phyloP scores from a whole-genome alignment of 2,797 vertebrate species.

The Pangasius larnaudii region DNA sequence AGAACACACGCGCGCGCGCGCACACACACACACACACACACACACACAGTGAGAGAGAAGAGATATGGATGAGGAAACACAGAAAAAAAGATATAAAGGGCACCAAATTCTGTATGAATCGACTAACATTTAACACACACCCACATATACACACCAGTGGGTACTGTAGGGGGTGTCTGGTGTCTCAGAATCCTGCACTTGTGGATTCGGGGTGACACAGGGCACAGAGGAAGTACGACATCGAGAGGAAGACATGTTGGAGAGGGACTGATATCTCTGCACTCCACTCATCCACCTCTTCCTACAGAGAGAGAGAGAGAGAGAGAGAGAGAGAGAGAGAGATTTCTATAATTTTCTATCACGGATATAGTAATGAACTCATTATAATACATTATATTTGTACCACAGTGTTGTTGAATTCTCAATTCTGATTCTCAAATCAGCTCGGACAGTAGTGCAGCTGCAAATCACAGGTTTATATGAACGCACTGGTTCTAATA shows the following conservation, averaged over 20 bases:
- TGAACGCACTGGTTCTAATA: too few species aligned
- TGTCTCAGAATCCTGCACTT: constrained; percentile 35
- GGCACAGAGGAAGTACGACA: constrained; percentile 59
- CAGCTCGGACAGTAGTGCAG: background rate
- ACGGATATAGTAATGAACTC: background rate
- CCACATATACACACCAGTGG: constrained; percentile 55
- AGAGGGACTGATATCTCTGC: constrained; percentile 65
- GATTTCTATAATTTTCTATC: background rate
- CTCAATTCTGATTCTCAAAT: background rate
- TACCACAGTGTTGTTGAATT: background rate
- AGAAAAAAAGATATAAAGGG: background rate
- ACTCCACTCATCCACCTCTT: constrained; percentile 66
- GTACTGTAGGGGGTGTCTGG: constrained; percentile 49
- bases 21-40: constrained; percentile 8
- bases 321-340: background rate
- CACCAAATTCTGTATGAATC: background rate
- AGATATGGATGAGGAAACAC: background rate
- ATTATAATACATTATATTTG: background rate
- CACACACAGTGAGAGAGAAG: background rate
- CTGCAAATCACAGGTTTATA: background rate
- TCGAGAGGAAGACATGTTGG: constrained; percentile 54
- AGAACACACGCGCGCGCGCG: constrained; percentile 12
- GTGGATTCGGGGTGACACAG: background rate
- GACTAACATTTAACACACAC: background rate
- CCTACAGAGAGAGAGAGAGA: constrained; percentile 55